Base-by-base conservation (phyloP, 37 sponge, comb jelly and placozoan genomes). In the Spongilla lacustris region DNA sequence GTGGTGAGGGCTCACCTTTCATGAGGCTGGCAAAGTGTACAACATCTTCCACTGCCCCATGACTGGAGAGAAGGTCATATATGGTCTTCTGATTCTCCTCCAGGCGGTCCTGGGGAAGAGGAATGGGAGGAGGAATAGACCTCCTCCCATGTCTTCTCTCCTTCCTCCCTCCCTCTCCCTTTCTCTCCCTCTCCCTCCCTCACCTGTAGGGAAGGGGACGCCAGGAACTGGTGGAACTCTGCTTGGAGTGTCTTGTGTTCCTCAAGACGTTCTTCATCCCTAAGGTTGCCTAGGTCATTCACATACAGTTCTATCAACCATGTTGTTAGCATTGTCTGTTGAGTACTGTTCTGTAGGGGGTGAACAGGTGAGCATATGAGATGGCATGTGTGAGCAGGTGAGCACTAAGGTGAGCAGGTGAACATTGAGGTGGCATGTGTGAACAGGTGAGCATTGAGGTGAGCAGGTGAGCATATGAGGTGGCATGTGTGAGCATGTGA, bases 41-140 rank as follows among this genome's bases (percentile, higher is more conserved):
- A 80, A 96, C 74, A 37, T 98, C 95, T n/a, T 92, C 92, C n/a
- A 88, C 81, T 30, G 93, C 89, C 6, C 99, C 99, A 87, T 98
- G 97, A 67, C 95, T 95, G 35, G 95, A 68, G 69, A 98, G 90
- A 26, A 96, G 80, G 67, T 93, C 94, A 83, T 96, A 96, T 26
- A 93, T 81, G 36, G 93, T 93, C 35, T 89, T 78, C 66, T 73
- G 68, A 69, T 93, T 96, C 31, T 66, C 85, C 21, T 93, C 94
- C 48, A 96, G 85, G 69, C 94, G 84, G 66, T 89, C 76, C 92
- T 93, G 50, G 49, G 69, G 12, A 38, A 24, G 75, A 41, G 41
- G 41, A 41, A 41, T 41, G 49, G 69, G 12, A 38, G 27, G 75
- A 41, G 41, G 41, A 41, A 41, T 41, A 41, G 6, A 41, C 3